Evolutionary conservation across 1,140 invertebrate species (phyloP).

Genomic region (Drosophila lacertosa): DNA sequence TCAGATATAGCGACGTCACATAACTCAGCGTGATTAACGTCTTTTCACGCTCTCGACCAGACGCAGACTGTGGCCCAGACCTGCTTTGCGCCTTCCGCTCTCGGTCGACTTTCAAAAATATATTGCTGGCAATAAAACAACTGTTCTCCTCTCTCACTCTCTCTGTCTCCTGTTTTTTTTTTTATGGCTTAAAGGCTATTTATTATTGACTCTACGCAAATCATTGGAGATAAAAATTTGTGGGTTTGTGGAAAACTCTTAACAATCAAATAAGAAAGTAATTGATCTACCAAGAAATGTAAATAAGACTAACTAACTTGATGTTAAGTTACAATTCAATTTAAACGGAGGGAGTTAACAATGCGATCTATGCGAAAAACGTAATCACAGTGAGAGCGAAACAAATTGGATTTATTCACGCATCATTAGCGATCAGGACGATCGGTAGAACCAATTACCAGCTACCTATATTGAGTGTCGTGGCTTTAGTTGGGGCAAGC

Average conservation of each 20-base stretch:
- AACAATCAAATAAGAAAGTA: too few relatives aligned
- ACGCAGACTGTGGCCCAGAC: neutral
- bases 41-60: conserved; percentile 60
- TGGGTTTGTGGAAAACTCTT: too few relatives aligned
- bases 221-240: too few relatives aligned
- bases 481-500: conserved; percentile 35
- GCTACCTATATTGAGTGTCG: conserved; percentile 55
- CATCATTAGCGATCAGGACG: conserved; percentile 55
- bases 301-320: too few relatives aligned
- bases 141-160: conserved; percentile 54
- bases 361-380: too few relatives aligned
- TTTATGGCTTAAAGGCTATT: too few relatives aligned
- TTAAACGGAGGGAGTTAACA: too few relatives aligned
- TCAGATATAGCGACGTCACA: conserved; percentile 80
- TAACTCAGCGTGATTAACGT: conserved; percentile 81
- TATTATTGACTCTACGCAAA: too few relatives aligned
- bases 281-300: too few relatives aligned
- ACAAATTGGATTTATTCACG: conserved; percentile 75
- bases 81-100: neutral
- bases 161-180: too few relatives aligned
- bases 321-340: too few relatives aligned
- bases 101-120: conserved; percentile 64
- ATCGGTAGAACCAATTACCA: conserved; percentile 44
- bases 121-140: conserved; percentile 75
- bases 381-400: conserved; percentile 33